These are phyloP conservation scores for Luffia ferchaultella DNA, from an alignment of 2,888 invertebrate species.

Conservation along the genomic window DNA sequence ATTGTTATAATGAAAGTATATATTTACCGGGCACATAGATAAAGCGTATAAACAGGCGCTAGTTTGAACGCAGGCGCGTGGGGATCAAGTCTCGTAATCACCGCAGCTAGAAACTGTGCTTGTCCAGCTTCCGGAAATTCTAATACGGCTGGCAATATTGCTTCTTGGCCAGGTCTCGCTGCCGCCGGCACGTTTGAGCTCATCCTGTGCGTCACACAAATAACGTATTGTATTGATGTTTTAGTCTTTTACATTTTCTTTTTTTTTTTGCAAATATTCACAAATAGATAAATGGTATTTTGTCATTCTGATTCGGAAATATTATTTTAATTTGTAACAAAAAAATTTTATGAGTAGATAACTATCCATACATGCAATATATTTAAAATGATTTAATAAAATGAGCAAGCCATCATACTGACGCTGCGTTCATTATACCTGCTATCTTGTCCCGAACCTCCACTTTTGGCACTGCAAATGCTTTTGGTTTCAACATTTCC, in stretches of 20 bases:
- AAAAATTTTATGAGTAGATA: too few species aligned
- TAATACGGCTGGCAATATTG: constrained; percentile 91
- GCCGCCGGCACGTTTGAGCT: constrained; percentile 23
- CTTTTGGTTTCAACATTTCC: constrained; percentile 93
- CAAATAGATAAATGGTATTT: too few species aligned
- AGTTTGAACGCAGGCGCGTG: constrained; percentile 92
- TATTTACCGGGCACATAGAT: constrained; percentile 83
- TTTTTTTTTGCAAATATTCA: too few species aligned
- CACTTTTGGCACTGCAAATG: constrained; percentile 81
- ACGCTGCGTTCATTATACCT: too few species aligned
- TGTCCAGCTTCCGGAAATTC: constrained; percentile 96
- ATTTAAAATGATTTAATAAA: too few species aligned
- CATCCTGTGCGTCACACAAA: constrained; percentile 23
- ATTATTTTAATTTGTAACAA: too few species aligned
- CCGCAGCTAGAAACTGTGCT: constrained; percentile 88
- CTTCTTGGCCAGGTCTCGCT: constrained; percentile 75
- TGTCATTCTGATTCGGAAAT: too few species aligned
- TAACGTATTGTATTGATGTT: neutral
- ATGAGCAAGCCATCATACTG: too few species aligned
- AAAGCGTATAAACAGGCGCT: constrained; percentile 96
- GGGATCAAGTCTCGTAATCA: constrained; percentile 89
- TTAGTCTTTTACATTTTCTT: neutral
- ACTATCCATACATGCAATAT: too few species aligned
- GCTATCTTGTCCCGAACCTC: constrained; percentile 81
- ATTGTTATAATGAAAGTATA: neutral